A percentile compares a stretch with the other conserved stretches of the same genome.
Evolutionary conservation across 2,797 vertebrate species (phyloP).

Genomic region (Acipenser transmontanus): DNA sequence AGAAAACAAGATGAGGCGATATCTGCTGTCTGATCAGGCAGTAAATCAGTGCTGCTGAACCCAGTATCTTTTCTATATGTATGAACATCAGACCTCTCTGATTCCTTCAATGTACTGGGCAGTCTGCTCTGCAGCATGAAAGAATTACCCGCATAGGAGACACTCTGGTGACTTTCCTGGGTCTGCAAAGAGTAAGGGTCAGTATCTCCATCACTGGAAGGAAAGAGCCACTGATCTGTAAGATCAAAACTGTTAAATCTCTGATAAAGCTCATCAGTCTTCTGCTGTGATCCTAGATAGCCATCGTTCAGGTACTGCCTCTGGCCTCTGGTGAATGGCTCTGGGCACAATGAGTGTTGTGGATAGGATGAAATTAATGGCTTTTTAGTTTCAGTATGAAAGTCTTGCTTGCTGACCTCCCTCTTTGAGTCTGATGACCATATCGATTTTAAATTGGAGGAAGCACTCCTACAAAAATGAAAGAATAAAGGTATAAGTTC

Average conservation of each 20-base stretch:
- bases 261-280: conserved; percentile 53
- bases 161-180: conserved; percentile 38
- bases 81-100: conserved; percentile 43
- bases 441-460: conserved; percentile 58
- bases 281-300: conserved; percentile 51
- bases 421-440: conserved; percentile 68
- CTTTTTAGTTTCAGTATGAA: conserved; percentile 60
- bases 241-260: conserved; percentile 48
- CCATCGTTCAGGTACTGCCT: conserved; percentile 45
- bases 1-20: conserved; percentile 29
- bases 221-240: conserved; percentile 61
- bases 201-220: conserved; percentile 51
- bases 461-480: conserved; percentile 57
- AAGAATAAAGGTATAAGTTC: conserved; percentile 33
- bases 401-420: conserved; percentile 58
- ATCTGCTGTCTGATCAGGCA: conserved; percentile 33
- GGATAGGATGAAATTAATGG: conserved; percentile 48
- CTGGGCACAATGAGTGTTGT: conserved; percentile 44
- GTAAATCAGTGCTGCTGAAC: conserved; percentile 46
- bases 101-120: conserved; percentile 50
- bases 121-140: conserved; percentile 49
- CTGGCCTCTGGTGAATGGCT: conserved; percentile 35
- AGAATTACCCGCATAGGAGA: conserved; percentile 44
- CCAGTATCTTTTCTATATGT: conserved; percentile 50
- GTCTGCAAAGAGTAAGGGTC: conserved; percentile 41